phyloP scores from a whole-genome alignment of 30 jellyfish, hydroid and myxozoan genomes.

The Aurelia sp. region DNA sequence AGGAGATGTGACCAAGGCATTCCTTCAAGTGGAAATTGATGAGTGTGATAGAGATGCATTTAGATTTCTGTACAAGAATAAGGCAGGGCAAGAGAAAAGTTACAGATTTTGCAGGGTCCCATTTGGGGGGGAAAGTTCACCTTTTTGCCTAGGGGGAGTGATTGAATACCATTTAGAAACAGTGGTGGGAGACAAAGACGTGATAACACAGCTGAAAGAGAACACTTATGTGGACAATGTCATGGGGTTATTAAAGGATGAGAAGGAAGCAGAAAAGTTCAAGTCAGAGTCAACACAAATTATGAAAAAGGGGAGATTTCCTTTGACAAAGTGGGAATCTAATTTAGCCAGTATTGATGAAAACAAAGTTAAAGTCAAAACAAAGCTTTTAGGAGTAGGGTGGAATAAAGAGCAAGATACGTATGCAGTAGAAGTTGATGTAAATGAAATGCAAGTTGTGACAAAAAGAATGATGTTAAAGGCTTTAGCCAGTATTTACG shows the following conservation, averaged over 20 bases:
- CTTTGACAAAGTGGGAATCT: too few species aligned
- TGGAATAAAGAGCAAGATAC: background rate
- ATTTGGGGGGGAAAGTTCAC: slow-evolving; percentile 71
- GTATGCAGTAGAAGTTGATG: slow-evolving; percentile 32
- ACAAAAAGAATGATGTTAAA: too few species aligned
- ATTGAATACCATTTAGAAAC: slow-evolving; percentile 41
- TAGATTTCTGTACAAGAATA: slow-evolving; percentile 47
- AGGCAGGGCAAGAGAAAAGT: slow-evolving; percentile 17
- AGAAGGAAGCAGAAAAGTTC: background rate
- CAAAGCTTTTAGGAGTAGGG: too few species aligned
- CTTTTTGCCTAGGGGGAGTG: slow-evolving; percentile 53
- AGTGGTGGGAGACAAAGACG: slow-evolving; percentile 18
- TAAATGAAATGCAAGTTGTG: background rate
- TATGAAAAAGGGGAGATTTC: too few species aligned
- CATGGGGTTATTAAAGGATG: too few species aligned
- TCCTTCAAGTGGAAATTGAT: slow-evolving; percentile 41
- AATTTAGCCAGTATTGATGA: too few species aligned
- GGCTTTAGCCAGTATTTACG: too few species aligned
- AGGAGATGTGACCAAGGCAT: slow-evolving; percentile 47
- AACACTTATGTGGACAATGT: slow-evolving; percentile 8
- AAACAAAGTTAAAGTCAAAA: too few species aligned
- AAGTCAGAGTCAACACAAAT: too few species aligned
- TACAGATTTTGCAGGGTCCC: slow-evolving; percentile 66
- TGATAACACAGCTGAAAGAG: slow-evolving; percentile 4
- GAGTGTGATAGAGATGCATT: slow-evolving; percentile 41